These are phyloP conservation scores for Eupsittula cactorum DNA, from an alignment of 2,113 vertebrate genomes.

Conservation along the genomic window DNA sequence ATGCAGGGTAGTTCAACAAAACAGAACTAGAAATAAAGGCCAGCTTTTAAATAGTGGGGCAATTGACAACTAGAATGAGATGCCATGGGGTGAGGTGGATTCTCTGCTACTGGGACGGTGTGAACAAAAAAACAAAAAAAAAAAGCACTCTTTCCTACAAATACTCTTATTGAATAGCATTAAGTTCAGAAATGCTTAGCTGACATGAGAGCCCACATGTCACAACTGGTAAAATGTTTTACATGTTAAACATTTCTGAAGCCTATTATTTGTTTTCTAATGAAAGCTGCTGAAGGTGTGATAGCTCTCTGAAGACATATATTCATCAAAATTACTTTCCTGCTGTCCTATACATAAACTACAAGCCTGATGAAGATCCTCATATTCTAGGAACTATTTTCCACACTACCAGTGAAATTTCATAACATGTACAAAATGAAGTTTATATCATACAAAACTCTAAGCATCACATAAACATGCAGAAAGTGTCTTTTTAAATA, in stretches of 20 bases:
- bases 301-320: slow-evolving; percentile 21
- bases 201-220: neutral
- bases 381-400: neutral
- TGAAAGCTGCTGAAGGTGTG: neutral
- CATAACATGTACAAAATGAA: neutral
- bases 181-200: neutral
- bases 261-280: neutral
- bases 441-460: neutral
- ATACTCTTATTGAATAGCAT: neutral
- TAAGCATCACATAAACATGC: neutral
- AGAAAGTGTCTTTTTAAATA: neutral
- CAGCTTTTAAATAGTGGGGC: neutral
- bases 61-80: neutral
- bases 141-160: neutral
- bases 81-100: rapidly evolving
- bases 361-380: neutral
- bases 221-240: neutral
- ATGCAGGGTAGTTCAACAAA: neutral
- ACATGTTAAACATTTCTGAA: slow-evolving; percentile 25
- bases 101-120: neutral
- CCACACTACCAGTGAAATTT: neutral
- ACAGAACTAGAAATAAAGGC: neutral
- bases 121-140: neutral
- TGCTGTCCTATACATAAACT: neutral
- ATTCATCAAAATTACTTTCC: neutral